Base-by-base conservation (phyloP, 2,113 vertebrate species). In the Aptenodytes patagonicus region DNA sequence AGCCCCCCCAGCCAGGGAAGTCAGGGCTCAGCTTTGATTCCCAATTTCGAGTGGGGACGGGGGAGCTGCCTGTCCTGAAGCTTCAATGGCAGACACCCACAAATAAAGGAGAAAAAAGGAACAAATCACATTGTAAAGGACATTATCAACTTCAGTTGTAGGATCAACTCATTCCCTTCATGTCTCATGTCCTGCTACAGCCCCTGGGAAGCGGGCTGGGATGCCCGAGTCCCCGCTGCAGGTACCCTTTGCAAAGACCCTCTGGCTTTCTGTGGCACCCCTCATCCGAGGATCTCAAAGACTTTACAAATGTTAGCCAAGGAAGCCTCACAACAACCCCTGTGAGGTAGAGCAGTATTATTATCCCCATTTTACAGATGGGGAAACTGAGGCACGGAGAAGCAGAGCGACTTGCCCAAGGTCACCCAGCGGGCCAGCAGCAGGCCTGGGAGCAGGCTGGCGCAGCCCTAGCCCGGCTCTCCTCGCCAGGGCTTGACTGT, bases 261-360 rank as follows among this genome's bases (percentile, higher is more conserved):
- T 46, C 31, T 4, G 49, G 38, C 66, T 61, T 66, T 29, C 44
- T 34, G 72, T 2, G 7, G 55, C 89, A 20, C 29, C 34, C 49
- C 38, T 87, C 72, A 22, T 2, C 47, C 10, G 7, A 51, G 66
- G 61, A 28, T 13, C 55, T 34, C 26, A 9, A 49, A 82, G 61
- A 28, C 69, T 29, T 79, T 7, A 29, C 42, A 38, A 5, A 7
- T 7, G 1, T 38, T 3, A 81, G 92, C 95, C 90, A 69, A 76
- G 78, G 89, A 76, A 79, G 65, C 86, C 97, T 93, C 94, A 66
- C 88, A 83, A 87, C 68, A 31, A 76, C 69, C 82, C 89, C 89
- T 80, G 88, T 71, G 97, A 97, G 96, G 95, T 95, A 97, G 95
- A 92, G 94, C 96, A 96, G 47, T 69, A 52, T 84, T 96, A 88